These are phyloP conservation scores for Zootermopsis nevadensis DNA, from an alignment of 2,888 invertebrate genomes.

Conservation along the genomic window DNA sequence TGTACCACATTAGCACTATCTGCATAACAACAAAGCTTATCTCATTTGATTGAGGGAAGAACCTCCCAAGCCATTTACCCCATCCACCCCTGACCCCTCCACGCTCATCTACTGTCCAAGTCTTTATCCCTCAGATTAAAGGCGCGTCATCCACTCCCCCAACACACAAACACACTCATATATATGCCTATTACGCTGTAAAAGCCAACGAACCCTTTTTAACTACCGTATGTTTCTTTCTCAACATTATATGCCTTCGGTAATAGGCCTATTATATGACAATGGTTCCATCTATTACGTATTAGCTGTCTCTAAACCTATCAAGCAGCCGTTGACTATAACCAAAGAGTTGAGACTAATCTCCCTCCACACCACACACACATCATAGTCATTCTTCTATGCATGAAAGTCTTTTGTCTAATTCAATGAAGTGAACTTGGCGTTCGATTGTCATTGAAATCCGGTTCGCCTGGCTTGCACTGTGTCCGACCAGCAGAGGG, in stretches of 20 bases:
- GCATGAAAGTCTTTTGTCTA: slow-evolving; percentile 17
- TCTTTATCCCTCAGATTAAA: slow-evolving; percentile 20
- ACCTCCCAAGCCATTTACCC: slow-evolving; percentile 23
- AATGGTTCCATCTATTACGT: slow-evolving; percentile 38
- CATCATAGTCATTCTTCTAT: background rate
- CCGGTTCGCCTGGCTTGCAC: slow-evolving; percentile 6
- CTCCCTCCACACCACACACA: slow-evolving; percentile 1
- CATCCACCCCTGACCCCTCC: background rate
- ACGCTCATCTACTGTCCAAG: background rate
- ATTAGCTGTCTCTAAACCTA: slow-evolving; percentile 37
- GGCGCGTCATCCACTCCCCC: background rate
- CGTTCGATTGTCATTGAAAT: slow-evolving; percentile 28
- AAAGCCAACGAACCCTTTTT: background rate
- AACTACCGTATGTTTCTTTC: slow-evolving; percentile 33
- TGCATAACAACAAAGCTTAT: slow-evolving; percentile 13
- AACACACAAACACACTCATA: background rate
- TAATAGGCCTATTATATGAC: slow-evolving; percentile 48
- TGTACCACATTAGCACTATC: background rate
- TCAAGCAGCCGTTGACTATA: slow-evolving; percentile 24
- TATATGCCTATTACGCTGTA: background rate
- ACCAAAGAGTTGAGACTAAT: slow-evolving; percentile 15
- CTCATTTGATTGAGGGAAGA: background rate
- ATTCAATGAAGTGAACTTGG: slow-evolving; percentile 22
- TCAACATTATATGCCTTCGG: slow-evolving; percentile 5
- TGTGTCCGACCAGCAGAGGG: background rate